Evolutionary conservation across 2,113 vertebrate species (phyloP).

Genomic region (Pollachius pollachius): DNA sequence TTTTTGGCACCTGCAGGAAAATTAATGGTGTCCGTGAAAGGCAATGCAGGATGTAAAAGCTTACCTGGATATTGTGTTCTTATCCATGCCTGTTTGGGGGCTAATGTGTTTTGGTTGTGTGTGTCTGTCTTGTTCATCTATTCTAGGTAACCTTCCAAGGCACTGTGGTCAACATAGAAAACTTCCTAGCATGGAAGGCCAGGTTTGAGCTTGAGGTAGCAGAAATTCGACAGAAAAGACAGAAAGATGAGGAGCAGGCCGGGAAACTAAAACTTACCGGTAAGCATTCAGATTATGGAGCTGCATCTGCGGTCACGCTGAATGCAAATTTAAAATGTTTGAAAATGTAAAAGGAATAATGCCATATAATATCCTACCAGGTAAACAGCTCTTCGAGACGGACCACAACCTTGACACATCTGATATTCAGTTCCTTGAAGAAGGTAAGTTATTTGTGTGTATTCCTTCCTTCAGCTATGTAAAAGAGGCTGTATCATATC

Average conservation of each 20-base stretch:
- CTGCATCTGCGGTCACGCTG: background rate
- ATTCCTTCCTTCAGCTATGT: constrained; percentile 4
- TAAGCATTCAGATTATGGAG: constrained; percentile 48
- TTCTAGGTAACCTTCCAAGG: constrained; percentile 85
- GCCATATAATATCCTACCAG: constrained; percentile 62
- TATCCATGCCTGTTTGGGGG: too few relatives aligned
- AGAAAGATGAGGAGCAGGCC: constrained; percentile 91
- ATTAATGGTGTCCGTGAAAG: too few relatives aligned
- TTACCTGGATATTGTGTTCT: too few relatives aligned
- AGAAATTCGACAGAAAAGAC: constrained; percentile 86
- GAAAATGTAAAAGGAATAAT: background rate
- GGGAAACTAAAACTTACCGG: constrained; percentile 92
- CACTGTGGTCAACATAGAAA: constrained; percentile 95
- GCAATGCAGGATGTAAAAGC: too few relatives aligned
- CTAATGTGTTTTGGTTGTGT: too few relatives aligned
- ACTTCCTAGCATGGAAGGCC: constrained; percentile 93
- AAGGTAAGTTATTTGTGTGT: constrained; percentile 73
- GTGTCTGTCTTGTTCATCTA: background rate
- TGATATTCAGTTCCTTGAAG: constrained; percentile 97
- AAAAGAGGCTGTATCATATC: too few relatives aligned
- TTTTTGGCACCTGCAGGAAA: background rate
- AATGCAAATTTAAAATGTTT: background rate
- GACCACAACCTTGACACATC: constrained; percentile 98
- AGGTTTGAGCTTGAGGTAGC: constrained; percentile 87
- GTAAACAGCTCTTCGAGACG: constrained; percentile 95